Evolutionary conservation across 2,888 invertebrate genomes (phyloP).

Genomic region (Platynereis dumerilii): DNA sequence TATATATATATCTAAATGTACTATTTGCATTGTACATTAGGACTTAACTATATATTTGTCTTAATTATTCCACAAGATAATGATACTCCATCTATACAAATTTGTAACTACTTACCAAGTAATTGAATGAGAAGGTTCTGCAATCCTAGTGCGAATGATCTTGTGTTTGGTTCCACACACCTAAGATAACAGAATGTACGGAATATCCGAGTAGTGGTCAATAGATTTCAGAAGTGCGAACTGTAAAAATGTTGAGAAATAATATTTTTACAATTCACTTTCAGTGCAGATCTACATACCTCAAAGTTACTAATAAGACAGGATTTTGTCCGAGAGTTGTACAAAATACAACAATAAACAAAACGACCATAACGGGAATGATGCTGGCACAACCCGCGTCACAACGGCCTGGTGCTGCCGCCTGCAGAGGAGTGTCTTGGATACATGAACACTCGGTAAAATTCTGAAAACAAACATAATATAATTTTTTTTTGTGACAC

Average conservation of each 20-base stretch:
- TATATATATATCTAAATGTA: too few species aligned
- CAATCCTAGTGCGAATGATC: constrained; percentile 35
- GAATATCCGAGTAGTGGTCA: too few species aligned
- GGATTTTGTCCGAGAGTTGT: constrained; percentile 32
- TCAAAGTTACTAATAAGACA: constrained; percentile 27
- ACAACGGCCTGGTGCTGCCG: constrained; percentile 25
- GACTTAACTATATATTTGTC: too few species aligned
- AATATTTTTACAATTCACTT: too few species aligned
- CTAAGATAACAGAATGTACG: constrained; percentile 15
- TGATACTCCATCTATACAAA: too few species aligned
- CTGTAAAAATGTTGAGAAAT: too few species aligned
- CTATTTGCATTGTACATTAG: too few species aligned
- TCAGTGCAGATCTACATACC: too few species aligned
- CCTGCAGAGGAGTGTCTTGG: constrained; percentile 11
- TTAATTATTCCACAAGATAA: too few species aligned
- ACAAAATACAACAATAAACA: constrained; percentile 28
- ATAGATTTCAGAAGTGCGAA: too few species aligned
- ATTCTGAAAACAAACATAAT: constrained; percentile 21
- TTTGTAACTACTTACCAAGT: too few species aligned
- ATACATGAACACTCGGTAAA: constrained; percentile 26
- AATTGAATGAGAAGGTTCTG: constrained; percentile 30
- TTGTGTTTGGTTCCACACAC: constrained; percentile 22
- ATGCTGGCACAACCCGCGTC: constrained; percentile 23
- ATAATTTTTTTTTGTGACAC: too few species aligned
- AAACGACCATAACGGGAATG: constrained; percentile 26